These are phyloP conservation scores for Rutilus rutilus DNA, from an alignment of 2,113 vertebrate species.

Conservation along the genomic window DNA sequence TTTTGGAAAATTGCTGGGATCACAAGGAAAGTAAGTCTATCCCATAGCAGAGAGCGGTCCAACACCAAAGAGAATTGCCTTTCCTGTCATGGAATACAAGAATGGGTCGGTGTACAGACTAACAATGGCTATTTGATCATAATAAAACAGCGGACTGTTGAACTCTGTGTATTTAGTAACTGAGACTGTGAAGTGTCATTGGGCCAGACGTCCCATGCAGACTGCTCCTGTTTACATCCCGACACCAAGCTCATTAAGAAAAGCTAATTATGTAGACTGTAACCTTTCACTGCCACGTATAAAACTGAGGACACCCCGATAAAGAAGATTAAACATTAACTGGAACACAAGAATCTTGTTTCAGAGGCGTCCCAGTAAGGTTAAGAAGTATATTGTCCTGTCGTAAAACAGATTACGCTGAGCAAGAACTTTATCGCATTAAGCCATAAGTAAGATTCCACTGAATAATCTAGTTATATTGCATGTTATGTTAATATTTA, in stretches of 20 bases:
- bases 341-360: not conserved
- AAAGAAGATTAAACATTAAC: constrained; percentile 64
- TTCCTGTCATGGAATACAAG: constrained; percentile 10
- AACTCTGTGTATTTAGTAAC: constrained; percentile 32
- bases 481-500: not conserved
- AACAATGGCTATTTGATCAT: constrained; percentile 35
- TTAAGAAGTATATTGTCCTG: not conserved
- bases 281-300: constrained; percentile 39
- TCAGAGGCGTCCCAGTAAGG: not conserved
- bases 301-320: constrained; percentile 37
- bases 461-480: not conserved
- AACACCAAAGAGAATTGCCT: not conserved
- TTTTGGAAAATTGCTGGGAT: constrained; percentile 13
- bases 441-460: constrained; percentile 4
- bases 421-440: not conserved
- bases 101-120: not conserved
- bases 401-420: not conserved
- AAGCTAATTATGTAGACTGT: constrained; percentile 34
- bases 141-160: constrained; percentile 5
- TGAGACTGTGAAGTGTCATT: constrained; percentile 32
- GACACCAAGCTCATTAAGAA: constrained; percentile 20
- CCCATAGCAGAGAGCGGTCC: not conserved
- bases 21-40: not conserved
- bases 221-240: not conserved
- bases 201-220: not conserved